Evolutionary conservation across 2,797 vertebrate species (phyloP).

Genomic region (Heteromormyrus szaboi): DNA sequence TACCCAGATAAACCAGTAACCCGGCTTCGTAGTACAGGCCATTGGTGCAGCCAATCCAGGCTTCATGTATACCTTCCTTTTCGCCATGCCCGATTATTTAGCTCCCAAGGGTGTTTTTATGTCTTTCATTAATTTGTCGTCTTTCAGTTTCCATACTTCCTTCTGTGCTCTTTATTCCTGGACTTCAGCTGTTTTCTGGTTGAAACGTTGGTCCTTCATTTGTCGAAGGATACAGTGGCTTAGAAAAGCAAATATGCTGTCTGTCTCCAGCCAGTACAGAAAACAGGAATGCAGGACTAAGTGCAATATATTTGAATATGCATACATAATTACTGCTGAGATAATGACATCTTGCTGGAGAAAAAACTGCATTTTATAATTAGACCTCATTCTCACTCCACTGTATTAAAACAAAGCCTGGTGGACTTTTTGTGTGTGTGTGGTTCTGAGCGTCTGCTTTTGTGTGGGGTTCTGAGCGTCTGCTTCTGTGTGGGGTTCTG

Average conservation of each 20-base stretch:
- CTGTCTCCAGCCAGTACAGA: neutral
- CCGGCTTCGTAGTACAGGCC: too few species aligned
- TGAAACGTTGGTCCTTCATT: conserved; percentile 13
- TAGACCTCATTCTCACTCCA: neutral
- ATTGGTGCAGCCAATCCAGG: neutral
- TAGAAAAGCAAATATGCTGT: neutral
- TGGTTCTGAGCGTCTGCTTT: too few species aligned
- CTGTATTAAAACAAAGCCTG: neutral
- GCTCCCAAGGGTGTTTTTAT: neutral
- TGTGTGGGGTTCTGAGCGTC: neutral
- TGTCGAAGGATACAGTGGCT: neutral
- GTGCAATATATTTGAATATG: neutral
- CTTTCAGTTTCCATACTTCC: neutral
- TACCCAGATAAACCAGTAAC: too few species aligned
- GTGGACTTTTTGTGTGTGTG: neutral
- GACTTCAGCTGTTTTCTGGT: neutral
- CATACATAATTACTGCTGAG: neutral
- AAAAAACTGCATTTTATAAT: neutral
- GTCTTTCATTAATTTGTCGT: neutral
- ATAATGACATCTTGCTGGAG: neutral
- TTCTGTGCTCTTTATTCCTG: neutral
- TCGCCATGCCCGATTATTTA: neutral
- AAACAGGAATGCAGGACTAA: neutral
- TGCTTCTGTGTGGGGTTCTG: too few species aligned
- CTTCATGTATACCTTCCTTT: neutral